Evolutionary conservation across 92 coral and sea anemone genomes (phyloP).

Genomic region (Anthopleura xanthogrammica): DNA sequence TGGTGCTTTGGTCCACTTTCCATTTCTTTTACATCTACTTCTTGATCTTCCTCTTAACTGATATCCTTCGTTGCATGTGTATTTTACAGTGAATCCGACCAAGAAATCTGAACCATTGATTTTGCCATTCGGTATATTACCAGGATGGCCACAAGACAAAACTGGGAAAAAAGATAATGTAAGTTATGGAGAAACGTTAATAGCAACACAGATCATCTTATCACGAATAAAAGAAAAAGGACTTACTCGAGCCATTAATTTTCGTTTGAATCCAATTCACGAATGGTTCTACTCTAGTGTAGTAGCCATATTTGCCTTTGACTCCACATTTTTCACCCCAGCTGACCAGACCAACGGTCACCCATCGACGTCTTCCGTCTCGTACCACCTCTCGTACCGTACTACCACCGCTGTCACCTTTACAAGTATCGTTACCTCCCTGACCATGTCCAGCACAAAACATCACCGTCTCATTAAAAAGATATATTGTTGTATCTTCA

Average conservation of each 20-base stretch:
- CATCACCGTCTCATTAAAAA: background rate
- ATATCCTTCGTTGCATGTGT: constrained; percentile 51
- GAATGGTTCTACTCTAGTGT: constrained; percentile 63
- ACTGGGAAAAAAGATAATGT: background rate
- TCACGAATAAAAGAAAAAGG: too few species aligned
- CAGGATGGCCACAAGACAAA: constrained; percentile 32
- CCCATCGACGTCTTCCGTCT: constrained; percentile 57
- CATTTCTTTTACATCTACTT: constrained; percentile 44
- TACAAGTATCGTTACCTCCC: constrained; percentile 72
- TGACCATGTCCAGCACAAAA: constrained; percentile 71
- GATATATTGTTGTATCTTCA: background rate
- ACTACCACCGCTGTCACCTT: constrained; percentile 76
- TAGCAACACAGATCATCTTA: too few species aligned
- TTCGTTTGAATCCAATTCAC: constrained; percentile 73
- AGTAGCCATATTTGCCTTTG: constrained; percentile 59
- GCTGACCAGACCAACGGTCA: constrained; percentile 74
- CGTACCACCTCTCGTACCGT: constrained; percentile 38
- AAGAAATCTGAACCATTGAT: constrained; percentile 5
- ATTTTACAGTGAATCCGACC: constrained; percentile 48
- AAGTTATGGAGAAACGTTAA: background rate
- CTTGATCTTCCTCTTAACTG: constrained; percentile 42
- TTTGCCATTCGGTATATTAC: constrained; percentile 24
- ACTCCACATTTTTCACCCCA: constrained; percentile 88
- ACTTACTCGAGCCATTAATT: too few species aligned
- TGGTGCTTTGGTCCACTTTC: constrained; percentile 54